Evolutionary conservation across 2,888 invertebrate species (phyloP), one percentile per base, ranked within the genome.

Genomic region (Drosophila buzzatii): DNA sequence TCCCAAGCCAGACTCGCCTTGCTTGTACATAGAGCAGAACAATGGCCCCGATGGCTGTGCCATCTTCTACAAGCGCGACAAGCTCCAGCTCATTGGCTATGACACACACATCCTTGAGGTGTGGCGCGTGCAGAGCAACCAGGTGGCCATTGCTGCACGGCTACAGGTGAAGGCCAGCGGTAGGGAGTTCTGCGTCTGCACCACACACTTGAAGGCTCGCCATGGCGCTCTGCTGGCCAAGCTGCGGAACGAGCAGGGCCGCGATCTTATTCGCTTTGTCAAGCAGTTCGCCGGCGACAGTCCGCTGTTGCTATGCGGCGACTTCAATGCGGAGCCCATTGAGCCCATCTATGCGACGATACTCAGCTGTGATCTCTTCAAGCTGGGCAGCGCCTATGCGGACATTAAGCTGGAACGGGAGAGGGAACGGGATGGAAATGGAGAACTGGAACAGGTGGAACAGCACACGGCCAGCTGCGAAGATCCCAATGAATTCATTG

Each of bases 11-110:
- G 96, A 96, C 85, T 96, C 96, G 0, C 96, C 96, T 0, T 96
- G 96, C 91, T 93, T 96, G 51, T 96, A 96, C 85, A 94, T 96
- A 51, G 94, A 94, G 71, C 95, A 95, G 75, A 96, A 96, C 89
- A 95, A 95, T 84, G 97, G 97, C 1, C 96, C 96, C 0, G 97
- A 97, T 92, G 96, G 97, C 10, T 97, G 96, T 92, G 96, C 96
- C 35, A 94, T 97, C 58, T 96, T 97, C 92, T 96, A 95, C 91
- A 94, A 95, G 73, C 94, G 94, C 56, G 94, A 94, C 75, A 95
- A 95, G 91, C 95, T 96, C 78, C 94, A 95, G 64, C 91, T 96
- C 58, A 82, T 95, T 27, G 93, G 94, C 69, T 94, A 93, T 33
- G 94, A 95, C 63, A 95, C 94, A 1, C 93, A 95, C 69, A 93